phyloP scores from a whole-genome alignment of 1,140 invertebrate species.

The Conus betulinus region DNA sequence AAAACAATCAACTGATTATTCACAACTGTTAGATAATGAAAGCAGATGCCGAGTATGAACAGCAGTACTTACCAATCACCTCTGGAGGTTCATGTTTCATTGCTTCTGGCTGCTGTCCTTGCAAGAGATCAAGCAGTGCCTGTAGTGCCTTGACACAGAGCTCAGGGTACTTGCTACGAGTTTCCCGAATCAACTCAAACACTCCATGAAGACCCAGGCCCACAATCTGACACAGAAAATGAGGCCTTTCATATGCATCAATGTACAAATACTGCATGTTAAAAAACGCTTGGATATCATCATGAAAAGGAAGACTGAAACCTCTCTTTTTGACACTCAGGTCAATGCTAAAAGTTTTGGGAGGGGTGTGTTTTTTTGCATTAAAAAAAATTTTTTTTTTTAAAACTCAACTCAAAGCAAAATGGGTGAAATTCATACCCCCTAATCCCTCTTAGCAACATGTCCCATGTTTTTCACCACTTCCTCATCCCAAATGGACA shows the following conservation, averaged over 20 bases:
- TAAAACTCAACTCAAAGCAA: too few species aligned
- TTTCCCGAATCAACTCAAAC: constrained; percentile 93
- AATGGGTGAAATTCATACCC: too few species aligned
- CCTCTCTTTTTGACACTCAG: too few species aligned
- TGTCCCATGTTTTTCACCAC: neutral
- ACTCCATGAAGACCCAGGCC: constrained; percentile 92
- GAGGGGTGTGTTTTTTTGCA: neutral
- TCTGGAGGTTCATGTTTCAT: constrained; percentile 84
- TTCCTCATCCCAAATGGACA: neutral
- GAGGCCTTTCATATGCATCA: too few species aligned
- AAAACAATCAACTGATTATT: too few species aligned
- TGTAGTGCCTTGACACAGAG: constrained; percentile 91
- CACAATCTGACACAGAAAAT: constrained; percentile 83
- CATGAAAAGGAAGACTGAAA: too few species aligned
- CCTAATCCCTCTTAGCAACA: neutral
- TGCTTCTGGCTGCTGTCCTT: constrained; percentile 92
- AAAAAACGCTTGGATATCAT: too few species aligned
- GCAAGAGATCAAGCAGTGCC: constrained; percentile 92
- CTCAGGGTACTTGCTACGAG: constrained; percentile 85
- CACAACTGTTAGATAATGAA: too few species aligned
- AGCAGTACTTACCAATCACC: constrained; percentile 81
- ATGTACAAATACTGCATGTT: too few species aligned
- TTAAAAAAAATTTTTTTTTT: too few species aligned
- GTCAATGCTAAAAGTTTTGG: too few species aligned
- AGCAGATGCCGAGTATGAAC: neutral